Evolutionary conservation across 2,797 vertebrate genomes (phyloP).

Genomic region (Atherinosoma microstoma): DNA sequence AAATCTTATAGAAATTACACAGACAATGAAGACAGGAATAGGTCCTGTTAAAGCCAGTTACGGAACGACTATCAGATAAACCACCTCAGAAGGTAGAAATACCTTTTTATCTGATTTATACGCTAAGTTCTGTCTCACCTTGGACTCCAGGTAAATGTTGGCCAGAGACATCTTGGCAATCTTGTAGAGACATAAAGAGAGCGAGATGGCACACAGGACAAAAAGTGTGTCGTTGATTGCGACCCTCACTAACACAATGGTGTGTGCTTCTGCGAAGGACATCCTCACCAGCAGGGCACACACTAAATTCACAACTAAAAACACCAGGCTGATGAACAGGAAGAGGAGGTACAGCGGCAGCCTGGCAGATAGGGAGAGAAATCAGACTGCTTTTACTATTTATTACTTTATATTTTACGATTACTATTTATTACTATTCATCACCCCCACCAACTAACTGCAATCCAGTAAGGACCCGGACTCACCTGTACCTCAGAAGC

Average conservation of each 20-base stretch:
- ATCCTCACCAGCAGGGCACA: constrained; percentile 94
- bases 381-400: background rate
- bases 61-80: background rate
- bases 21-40: background rate
- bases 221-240: constrained; percentile 95
- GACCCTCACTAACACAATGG: constrained; percentile 92
- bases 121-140: constrained; percentile 81
- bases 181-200: constrained; percentile 95
- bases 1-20: background rate
- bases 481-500: constrained; percentile 93
- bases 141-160: constrained; percentile 97
- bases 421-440: background rate
- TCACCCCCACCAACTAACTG: background rate
- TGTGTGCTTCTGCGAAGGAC: constrained; percentile 86
- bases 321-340: constrained; percentile 90
- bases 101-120: background rate
- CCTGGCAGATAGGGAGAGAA: constrained; percentile 56
- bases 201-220: constrained; percentile 93
- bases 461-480: background rate
- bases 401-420: background rate
- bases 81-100: background rate
- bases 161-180: constrained; percentile 98
- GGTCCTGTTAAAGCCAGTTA: background rate
- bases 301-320: constrained; percentile 92
- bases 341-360: constrained; percentile 89